Evolutionary conservation across 2,797 vertebrate genomes (phyloP).

Genomic region (Pantherophis alleghaniensis): DNA sequence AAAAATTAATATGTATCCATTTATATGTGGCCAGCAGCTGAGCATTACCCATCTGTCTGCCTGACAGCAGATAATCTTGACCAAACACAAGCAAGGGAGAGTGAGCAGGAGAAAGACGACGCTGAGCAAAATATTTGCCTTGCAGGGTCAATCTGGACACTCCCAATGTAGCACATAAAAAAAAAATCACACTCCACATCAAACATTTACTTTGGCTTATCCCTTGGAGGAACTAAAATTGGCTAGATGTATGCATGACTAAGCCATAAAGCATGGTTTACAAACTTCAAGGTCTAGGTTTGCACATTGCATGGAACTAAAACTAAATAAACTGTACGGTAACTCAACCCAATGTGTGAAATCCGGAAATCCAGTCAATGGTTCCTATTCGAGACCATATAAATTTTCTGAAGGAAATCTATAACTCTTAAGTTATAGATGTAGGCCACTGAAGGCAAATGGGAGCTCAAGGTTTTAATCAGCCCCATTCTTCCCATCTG

Average conservation of each 20-base stretch:
- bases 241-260: fast-evolving
- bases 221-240: neutral
- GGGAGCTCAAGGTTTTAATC: neutral
- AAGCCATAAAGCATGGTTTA: neutral
- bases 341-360: neutral
- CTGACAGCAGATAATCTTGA: neutral
- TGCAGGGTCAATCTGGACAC: neutral
- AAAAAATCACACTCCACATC: neutral
- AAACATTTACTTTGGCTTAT: fast-evolving
- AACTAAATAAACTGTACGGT: neutral
- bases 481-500: neutral
- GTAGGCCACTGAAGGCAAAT: neutral
- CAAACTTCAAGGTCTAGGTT: neutral
- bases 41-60: conserved; percentile 65
- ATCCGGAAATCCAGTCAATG: neutral
- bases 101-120: fast-evolving
- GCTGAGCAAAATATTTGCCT: neutral
- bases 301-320: neutral
- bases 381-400: neutral
- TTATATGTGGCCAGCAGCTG: conserved; percentile 58
- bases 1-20: conserved; percentile 60
- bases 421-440: neutral
- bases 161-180: neutral
- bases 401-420: neutral
- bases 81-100: neutral